Conservation (phyloP, 1,140 invertebrate species). For the Luehdorfia chinensis region DNA sequence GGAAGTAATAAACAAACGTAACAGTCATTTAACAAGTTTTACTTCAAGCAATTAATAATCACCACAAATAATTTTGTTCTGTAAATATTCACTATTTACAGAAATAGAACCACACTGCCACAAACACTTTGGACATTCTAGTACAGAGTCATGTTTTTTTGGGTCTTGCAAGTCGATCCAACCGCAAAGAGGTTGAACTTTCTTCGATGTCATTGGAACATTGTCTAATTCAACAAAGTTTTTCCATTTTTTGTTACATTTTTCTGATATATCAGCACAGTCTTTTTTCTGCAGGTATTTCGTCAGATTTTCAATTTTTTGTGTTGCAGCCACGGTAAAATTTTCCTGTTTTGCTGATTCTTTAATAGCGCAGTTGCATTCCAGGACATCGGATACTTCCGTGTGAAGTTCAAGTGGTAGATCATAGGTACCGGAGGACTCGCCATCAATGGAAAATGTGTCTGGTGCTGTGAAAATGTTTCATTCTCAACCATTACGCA, state of each 20-base stretch:
- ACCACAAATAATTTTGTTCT: conserved; percentile 36
- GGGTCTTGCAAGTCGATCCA: conserved; percentile 46
- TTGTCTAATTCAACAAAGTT: conserved; percentile 33
- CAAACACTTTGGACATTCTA: conserved; percentile 62
- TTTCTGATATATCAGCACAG: conserved; percentile 16
- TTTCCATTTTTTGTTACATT: conserved; percentile 55
- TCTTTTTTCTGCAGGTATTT: conserved; percentile 53
- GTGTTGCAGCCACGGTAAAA: conserved; percentile 32
- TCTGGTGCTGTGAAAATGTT: conserved; percentile 60
- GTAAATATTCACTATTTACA: conserved; percentile 49
- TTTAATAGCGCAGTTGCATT: conserved; percentile 29
- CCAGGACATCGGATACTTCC: conserved; percentile 39
- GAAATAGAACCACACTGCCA: conserved; percentile 66
- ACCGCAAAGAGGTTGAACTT: conserved; percentile 22
- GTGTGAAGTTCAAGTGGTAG: conserved; percentile 47
- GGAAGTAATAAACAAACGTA: too few species aligned
- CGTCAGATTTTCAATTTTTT: conserved; percentile 72
- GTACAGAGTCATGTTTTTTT: conserved; percentile 17
- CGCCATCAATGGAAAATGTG: conserved; percentile 28
- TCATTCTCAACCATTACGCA: conserved; percentile 58
- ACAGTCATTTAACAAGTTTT: too few species aligned
- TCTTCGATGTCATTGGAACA: conserved; percentile 21
- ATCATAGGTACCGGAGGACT: conserved; percentile 35
- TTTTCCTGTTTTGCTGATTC: conserved; percentile 43
- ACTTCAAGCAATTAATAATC: conserved; percentile 26